Evolutionary conservation across 1,140 invertebrate species (phyloP).

Genomic region (Campoletis sonorensis): DNA sequence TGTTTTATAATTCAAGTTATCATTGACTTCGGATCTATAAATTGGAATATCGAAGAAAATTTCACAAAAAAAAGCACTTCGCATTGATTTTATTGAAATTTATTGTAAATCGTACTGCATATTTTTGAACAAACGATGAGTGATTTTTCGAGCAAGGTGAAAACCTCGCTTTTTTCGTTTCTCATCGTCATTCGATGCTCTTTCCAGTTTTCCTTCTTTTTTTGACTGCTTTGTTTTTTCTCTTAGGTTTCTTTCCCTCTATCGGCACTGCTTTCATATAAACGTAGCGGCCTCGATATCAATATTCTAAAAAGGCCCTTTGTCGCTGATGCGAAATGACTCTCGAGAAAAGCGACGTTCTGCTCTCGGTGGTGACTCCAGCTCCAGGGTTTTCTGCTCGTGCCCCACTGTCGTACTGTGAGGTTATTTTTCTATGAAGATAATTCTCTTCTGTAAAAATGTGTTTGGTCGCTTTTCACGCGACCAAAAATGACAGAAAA

Average conservation of each 20-base stretch:
- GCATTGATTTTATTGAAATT: not conserved
- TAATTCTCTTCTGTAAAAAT: too few relatives aligned
- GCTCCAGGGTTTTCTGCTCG: not conserved
- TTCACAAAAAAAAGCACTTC: too few relatives aligned
- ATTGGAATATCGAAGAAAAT: too few relatives aligned
- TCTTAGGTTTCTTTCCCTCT: too few relatives aligned
- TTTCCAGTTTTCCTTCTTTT: not conserved
- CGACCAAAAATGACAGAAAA: too few relatives aligned
- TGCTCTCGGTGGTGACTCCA: slow-evolving; percentile 14
- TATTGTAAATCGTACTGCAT: not conserved
- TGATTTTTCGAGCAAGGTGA: slow-evolving; percentile 51
- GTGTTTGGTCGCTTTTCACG: too few relatives aligned
- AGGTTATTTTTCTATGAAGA: too few relatives aligned
- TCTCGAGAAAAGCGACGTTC: slow-evolving; percentile 31
- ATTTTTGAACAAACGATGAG: slow-evolving; percentile 29
- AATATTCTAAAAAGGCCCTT: slow-evolving; percentile 76
- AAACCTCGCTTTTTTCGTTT: slow-evolving; percentile 33
- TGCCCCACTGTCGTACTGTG: too few relatives aligned
- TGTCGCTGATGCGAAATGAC: slow-evolving; percentile 71
- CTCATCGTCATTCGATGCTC: slow-evolving; percentile 18
- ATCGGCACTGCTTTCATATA: slow-evolving; percentile 12
- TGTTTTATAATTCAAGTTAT: too few relatives aligned
- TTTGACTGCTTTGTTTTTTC: too few relatives aligned
- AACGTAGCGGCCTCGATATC: slow-evolving; percentile 69
- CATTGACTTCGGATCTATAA: too few relatives aligned